phyloP scores from a whole-genome alignment of 1,140 invertebrate genomes.

The Linepithema humile region DNA sequence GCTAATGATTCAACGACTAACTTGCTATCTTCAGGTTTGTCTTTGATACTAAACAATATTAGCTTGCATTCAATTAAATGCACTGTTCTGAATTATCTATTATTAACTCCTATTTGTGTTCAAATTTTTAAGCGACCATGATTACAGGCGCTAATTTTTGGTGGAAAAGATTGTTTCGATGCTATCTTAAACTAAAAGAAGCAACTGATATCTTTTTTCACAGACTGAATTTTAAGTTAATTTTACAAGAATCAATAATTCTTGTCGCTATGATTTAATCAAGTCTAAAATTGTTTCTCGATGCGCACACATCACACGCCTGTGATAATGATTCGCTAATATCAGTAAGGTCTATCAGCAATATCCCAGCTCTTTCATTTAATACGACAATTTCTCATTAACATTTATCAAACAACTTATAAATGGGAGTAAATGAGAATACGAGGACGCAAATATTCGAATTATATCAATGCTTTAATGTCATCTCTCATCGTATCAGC shows the following conservation, averaged over 20 bases:
- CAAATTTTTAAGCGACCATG: conserved; percentile 34
- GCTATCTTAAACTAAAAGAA: not conserved
- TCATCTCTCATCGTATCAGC: conserved; percentile 84
- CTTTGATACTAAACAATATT: conserved; percentile 8
- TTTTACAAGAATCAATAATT: not conserved
- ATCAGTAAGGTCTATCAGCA: conserved; percentile 18
- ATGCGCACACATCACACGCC: not conserved
- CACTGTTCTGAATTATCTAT: conserved; percentile 50
- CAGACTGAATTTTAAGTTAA: not conserved
- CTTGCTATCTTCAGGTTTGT: conserved; percentile 89
- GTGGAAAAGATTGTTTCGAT: not conserved
- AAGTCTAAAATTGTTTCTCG: not conserved
- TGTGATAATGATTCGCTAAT: not conserved
- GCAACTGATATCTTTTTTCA: conserved; percentile 22
- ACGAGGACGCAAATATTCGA: conserved; percentile 47
- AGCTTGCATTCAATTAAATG: conserved; percentile 56
- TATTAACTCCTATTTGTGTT: conserved; percentile 31
- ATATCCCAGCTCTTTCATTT: conserved; percentile 37
- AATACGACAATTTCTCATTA: conserved; percentile 45
- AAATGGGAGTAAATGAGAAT: conserved; percentile 47
- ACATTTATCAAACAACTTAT: conserved; percentile 46
- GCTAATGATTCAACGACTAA: conserved; percentile 87
- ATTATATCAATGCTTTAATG: conserved; percentile 61
- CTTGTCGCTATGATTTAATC: not conserved
- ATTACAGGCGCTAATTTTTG: conserved; percentile 3